Conservation (phyloP, 2,888 invertebrate genomes). For the Cosmopolites sordidus region DNA sequence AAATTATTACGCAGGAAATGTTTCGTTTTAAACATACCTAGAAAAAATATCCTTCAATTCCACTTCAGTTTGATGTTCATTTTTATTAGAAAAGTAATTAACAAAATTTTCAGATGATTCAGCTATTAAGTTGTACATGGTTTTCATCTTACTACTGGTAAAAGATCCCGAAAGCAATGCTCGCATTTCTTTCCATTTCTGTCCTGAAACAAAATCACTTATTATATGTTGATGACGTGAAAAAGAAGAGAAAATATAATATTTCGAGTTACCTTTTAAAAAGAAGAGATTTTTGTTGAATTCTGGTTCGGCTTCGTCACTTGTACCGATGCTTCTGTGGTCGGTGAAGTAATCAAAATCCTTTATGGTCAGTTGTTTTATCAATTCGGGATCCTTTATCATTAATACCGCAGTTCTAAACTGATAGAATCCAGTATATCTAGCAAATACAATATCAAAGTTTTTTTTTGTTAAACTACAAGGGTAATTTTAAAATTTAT, state of each 20-base stretch:
- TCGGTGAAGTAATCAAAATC: slow-evolving; percentile 61
- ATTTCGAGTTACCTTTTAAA: slow-evolving; percentile 35
- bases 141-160: slow-evolving; percentile 44
- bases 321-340: slow-evolving; percentile 30
- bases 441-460: slow-evolving; percentile 12
- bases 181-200: slow-evolving; percentile 42
- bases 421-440: slow-evolving; percentile 35
- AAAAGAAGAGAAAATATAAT: too few relatives aligned
- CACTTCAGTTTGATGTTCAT: slow-evolving; percentile 37
- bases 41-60: slow-evolving; percentile 50
- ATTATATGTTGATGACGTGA: too few relatives aligned
- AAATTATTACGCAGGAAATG: too few relatives aligned
- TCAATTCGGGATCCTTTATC: slow-evolving; percentile 54
- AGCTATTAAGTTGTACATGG: slow-evolving; percentile 37
- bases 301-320: slow-evolving; percentile 48
- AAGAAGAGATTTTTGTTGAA: slow-evolving; percentile 48
- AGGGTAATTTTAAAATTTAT: too few relatives aligned
- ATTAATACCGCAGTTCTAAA: slow-evolving; percentile 48
- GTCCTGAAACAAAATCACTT: slow-evolving; percentile 27
- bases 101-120: slow-evolving; percentile 29
- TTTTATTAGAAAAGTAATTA: slow-evolving; percentile 32
- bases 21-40: slow-evolving; percentile 19
- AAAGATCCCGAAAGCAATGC: slow-evolving; percentile 41
- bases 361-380: slow-evolving; percentile 55
- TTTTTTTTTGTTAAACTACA: too few relatives aligned